Conservation (phyloP, 64 coral and sea anemone species). For the Catalaphyllia jardinei region DNA sequence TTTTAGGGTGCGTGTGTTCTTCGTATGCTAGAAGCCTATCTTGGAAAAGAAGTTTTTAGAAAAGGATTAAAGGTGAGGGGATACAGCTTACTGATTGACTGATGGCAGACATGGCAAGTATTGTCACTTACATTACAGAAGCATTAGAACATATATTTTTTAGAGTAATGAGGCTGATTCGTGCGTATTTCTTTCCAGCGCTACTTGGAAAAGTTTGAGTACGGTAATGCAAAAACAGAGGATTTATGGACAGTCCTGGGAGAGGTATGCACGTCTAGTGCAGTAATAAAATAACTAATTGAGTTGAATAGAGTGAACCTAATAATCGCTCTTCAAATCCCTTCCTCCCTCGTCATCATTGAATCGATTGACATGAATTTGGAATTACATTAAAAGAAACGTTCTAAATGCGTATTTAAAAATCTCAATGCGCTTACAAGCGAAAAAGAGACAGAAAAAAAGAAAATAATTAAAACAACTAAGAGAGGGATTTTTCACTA, state of each 20-base stretch:
- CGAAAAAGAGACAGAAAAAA: too few species aligned
- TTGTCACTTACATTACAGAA: not conserved
- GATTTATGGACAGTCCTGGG: constrained; percentile 67
- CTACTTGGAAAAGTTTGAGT: constrained; percentile 66
- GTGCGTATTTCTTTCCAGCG: constrained; percentile 34
- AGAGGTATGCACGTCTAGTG: constrained; percentile 16
- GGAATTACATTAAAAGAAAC: too few species aligned
- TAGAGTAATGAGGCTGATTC: too few species aligned
- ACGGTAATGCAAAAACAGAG: constrained; percentile 71
- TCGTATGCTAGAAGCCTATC: constrained; percentile 60
- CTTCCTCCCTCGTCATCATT: too few species aligned
- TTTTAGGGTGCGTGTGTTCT: constrained; percentile 65
- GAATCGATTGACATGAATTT: too few species aligned
- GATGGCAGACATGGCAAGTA: not conserved
- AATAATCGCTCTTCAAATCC: too few species aligned
- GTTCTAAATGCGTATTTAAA: too few species aligned
- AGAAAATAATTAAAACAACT: too few species aligned
- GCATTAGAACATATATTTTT: not conserved
- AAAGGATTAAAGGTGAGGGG: constrained; percentile 69
- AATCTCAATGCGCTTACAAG: too few species aligned
- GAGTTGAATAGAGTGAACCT: too few species aligned
- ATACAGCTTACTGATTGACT: not conserved
- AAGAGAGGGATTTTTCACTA: too few species aligned
- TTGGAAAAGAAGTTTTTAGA: constrained; percentile 63
- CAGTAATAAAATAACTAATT: too few species aligned